Percentiles rank a stretch among this genome's conserved stretches.
Evolutionary conservation across 2,113 vertebrate species (phyloP).

Genomic region (Psophia crepitans): DNA sequence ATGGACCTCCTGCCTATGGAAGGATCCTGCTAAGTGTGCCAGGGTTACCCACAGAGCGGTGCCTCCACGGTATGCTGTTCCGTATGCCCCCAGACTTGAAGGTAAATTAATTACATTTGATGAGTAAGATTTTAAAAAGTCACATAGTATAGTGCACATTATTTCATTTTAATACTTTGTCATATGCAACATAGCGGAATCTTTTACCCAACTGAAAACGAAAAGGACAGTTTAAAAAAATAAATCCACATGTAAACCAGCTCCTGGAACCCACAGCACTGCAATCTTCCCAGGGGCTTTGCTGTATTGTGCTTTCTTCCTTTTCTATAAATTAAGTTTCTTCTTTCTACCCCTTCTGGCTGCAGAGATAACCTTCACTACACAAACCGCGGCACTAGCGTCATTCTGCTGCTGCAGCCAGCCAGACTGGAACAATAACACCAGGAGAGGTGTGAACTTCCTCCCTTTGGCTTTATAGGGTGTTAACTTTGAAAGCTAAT

Average conservation of each 20-base stretch:
- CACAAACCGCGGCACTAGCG: slow-evolving; percentile 31
- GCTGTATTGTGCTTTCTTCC: slow-evolving; percentile 48
- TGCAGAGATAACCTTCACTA: slow-evolving; percentile 50
- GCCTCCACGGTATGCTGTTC: background rate
- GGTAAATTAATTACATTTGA: background rate
- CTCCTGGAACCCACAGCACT: background rate
- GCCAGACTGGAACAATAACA: slow-evolving; percentile 47
- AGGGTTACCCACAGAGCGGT: background rate
- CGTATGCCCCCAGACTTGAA: background rate
- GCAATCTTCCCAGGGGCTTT: slow-evolving; percentile 43
- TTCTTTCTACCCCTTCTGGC: slow-evolving; percentile 28
- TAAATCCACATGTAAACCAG: background rate
- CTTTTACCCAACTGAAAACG: background rate
- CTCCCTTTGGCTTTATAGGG: slow-evolving; percentile 38
- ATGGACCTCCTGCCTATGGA: background rate
- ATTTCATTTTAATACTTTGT: background rate
- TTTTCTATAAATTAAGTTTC: slow-evolving; percentile 32
- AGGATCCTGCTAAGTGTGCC: background rate
- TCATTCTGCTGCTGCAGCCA: slow-evolving; percentile 4
- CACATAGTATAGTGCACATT: background rate
- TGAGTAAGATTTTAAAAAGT: background rate
- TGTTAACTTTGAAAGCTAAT: slow-evolving; percentile 46
- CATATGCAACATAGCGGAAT: background rate
- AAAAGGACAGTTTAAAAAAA: background rate
- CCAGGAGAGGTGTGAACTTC: slow-evolving; percentile 59